These are phyloP conservation scores for Drosophila murphyi DNA, from an alignment of 1,140 invertebrate genomes.

Conservation along the genomic window DNA sequence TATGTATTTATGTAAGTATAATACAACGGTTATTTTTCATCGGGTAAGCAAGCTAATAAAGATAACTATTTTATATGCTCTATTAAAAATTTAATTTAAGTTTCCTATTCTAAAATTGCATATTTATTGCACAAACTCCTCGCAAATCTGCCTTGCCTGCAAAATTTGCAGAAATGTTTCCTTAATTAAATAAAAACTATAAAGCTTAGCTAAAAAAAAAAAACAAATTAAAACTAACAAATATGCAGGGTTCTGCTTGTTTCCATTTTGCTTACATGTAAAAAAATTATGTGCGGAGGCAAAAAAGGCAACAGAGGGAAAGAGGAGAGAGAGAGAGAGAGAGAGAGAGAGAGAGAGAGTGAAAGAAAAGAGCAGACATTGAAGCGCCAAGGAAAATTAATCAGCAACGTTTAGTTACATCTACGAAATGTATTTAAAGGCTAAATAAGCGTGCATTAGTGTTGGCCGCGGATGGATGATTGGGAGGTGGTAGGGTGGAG, in stretches of 20 bases:
- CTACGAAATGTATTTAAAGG: slow-evolving; percentile 49
- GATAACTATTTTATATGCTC: too few species aligned
- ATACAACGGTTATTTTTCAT: too few species aligned
- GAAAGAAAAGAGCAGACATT: slow-evolving; percentile 8
- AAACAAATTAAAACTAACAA: slow-evolving; percentile 28
- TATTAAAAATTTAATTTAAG: too few species aligned
- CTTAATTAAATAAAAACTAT: slow-evolving; percentile 4
- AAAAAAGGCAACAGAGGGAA: neutral
- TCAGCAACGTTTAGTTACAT: slow-evolving; percentile 41
- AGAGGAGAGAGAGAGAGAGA: neutral
- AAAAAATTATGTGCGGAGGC: neutral
- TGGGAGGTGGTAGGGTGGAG: neutral
- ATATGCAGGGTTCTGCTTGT: slow-evolving; percentile 4
- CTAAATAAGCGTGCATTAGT: slow-evolving; percentile 49
- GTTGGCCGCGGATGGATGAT: neutral
- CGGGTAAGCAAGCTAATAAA: too few species aligned
- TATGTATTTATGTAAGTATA: too few species aligned
- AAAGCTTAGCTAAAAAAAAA: neutral
- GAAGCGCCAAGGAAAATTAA: slow-evolving; percentile 47
- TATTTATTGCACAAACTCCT: too few species aligned
- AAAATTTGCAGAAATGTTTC: neutral
- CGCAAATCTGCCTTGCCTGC: too few species aligned
- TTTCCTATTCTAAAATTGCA: too few species aligned
- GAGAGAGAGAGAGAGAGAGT: neutral
- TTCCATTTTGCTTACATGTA: neutral